Evolutionary conservation across 2,888 invertebrate species (phyloP).

Genomic region (Drosophila borealis): DNA sequence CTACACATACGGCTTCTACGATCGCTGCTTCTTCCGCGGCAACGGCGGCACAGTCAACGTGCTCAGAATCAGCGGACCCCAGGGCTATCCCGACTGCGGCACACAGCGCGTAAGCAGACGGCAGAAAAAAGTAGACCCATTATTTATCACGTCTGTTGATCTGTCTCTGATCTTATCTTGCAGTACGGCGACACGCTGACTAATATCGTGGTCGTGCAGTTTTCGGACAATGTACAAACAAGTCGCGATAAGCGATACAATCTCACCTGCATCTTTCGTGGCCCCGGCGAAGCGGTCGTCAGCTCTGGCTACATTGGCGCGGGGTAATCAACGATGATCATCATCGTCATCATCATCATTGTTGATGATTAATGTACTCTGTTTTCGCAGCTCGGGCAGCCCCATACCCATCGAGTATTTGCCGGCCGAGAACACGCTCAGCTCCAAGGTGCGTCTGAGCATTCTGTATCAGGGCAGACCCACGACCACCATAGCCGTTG

Average conservation of each 20-base stretch:
- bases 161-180: conserved; percentile 10
- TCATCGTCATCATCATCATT: conserved; percentile 7
- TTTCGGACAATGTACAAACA: conserved; percentile 96
- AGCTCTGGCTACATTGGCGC: conserved; percentile 97
- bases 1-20: conserved; percentile 96
- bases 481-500: conserved; percentile 96
- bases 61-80: conserved; percentile 93
- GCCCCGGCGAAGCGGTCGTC: conserved; percentile 96
- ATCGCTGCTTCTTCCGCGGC: conserved; percentile 95
- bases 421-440: conserved; percentile 95
- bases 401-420: conserved; percentile 96
- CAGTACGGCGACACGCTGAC: conserved; percentile 97
- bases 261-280: conserved; percentile 95
- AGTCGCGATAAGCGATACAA: conserved; percentile 96
- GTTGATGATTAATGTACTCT: conserved; percentile 15
- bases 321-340: conserved; percentile 87
- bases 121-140: neutral
- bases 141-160: conserved; percentile 5
- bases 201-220: conserved; percentile 96
- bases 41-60: conserved; percentile 94
- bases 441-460: conserved; percentile 92
- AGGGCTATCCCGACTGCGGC: conserved; percentile 97
- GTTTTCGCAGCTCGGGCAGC: conserved; percentile 90
- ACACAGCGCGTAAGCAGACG: conserved; percentile 89
- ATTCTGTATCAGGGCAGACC: conserved; percentile 96